Evolutionary conservation across 2,113 vertebrate species (phyloP).

Genomic region (Clupea harengus): DNA sequence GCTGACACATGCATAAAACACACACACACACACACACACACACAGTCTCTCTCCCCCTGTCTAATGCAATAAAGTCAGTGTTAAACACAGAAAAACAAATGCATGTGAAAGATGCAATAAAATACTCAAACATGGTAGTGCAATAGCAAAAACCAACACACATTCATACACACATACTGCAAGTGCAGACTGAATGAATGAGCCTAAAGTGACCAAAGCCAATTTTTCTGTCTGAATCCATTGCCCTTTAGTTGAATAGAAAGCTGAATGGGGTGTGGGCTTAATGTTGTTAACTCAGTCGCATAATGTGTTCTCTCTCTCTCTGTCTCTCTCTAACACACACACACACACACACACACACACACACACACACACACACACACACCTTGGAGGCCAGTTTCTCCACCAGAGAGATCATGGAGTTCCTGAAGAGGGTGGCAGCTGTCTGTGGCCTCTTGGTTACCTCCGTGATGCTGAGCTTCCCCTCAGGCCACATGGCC

Average conservation of each 20-base stretch:
- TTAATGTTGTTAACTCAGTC: too few relatives aligned
- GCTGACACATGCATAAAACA: slow-evolving; percentile 1
- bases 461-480: slow-evolving; percentile 95
- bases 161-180: not conserved
- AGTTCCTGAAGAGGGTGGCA: slow-evolving; percentile 94
- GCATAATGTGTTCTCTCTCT: too few relatives aligned
- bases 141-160: not conserved
- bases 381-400: slow-evolving; percentile 93
- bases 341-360: slow-evolving; percentile 1
- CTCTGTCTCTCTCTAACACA: not conserved
- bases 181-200: not conserved
- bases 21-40: not conserved
- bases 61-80: not conserved
- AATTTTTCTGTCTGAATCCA: too few relatives aligned
- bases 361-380: slow-evolving; percentile 15
- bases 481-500: slow-evolving; percentile 97
- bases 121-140: not conserved
- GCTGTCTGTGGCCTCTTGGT: slow-evolving; percentile 94
- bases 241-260: too few relatives aligned
- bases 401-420: slow-evolving; percentile 96
- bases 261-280: too few relatives aligned
- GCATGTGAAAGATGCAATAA: not conserved
- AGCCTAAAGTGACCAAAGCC: not conserved
- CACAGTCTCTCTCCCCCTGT: not conserved
- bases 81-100: not conserved